Evolutionary conservation across 1,140 invertebrate genomes (phyloP).

Genomic region (Drosophila sucinea): DNA sequence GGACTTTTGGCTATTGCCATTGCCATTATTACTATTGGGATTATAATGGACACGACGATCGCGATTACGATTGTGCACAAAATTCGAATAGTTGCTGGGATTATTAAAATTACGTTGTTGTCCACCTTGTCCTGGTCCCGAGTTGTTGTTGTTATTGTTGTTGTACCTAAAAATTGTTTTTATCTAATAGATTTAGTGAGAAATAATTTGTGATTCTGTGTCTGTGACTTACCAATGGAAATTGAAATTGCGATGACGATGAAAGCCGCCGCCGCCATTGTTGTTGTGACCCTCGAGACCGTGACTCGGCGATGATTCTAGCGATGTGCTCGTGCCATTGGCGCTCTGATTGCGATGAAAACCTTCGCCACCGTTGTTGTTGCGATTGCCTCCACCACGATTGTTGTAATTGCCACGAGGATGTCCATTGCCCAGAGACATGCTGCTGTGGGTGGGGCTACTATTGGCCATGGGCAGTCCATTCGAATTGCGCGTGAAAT

Average conservation of each 20-base stretch:
- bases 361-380: conserved; percentile 12
- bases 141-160: conserved; percentile 28
- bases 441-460: conserved; percentile 45
- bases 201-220: neutral
- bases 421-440: conserved; percentile 28
- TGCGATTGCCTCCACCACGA: conserved; percentile 22
- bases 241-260: conserved; percentile 21
- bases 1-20: conserved; percentile 21
- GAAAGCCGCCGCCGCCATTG: conserved; percentile 36
- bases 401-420: conserved; percentile 20
- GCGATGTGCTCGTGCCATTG: conserved; percentile 23
- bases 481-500: conserved; percentile 10
- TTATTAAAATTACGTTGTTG: conserved; percentile 15
- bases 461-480: conserved; percentile 23
- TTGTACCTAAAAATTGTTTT: conserved; percentile 12
- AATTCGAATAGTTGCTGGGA: conserved; percentile 48
- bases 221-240: conserved; percentile 42
- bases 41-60: conserved; percentile 71
- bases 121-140: neutral
- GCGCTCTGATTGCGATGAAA: conserved; percentile 44
- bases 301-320: conserved; percentile 14
- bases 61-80: conserved; percentile 75
- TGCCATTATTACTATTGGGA: conserved; percentile 64
- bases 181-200: neutral
- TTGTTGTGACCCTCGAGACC: conserved; percentile 29